phyloP scores from a whole-genome alignment of 2,113 vertebrate genomes.

The Alethe diademata region DNA sequence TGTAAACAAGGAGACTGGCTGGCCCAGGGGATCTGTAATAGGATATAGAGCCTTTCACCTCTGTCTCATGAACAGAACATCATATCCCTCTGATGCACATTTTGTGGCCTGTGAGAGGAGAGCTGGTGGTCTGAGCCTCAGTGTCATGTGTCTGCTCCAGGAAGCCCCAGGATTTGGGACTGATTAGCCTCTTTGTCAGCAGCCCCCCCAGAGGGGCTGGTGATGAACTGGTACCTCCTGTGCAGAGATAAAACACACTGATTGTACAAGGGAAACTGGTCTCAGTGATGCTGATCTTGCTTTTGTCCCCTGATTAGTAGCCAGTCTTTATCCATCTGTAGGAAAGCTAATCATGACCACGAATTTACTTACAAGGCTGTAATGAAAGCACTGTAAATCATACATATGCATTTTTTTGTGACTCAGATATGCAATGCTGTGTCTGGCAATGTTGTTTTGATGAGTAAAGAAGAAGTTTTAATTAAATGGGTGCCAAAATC shows the following conservation, averaged over 20 bases:
- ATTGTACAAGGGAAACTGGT: not conserved
- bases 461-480: not conserved
- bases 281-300: not conserved
- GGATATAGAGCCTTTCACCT: slow-evolving; percentile 23
- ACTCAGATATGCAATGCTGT: not conserved
- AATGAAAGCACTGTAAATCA: not conserved
- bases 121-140: slow-evolving; percentile 18
- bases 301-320: not conserved
- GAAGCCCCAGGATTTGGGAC: not conserved
- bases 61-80: not conserved
- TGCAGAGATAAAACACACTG: not conserved
- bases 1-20: slow-evolving; percentile 31
- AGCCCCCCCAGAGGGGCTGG: not conserved
- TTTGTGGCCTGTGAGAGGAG: not conserved
- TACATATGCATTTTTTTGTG: not conserved
- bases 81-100: not conserved
- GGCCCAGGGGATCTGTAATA: not conserved
- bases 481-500: not conserved
- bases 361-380: not conserved
- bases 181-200: not conserved
- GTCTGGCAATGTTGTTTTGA: not conserved
- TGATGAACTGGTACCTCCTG: not conserved
- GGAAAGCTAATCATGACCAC: not conserved
- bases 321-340: not conserved
- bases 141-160: not conserved